phyloP scores from a whole-genome alignment of 2,888 invertebrate species.

The Cerastis rubricosa region DNA sequence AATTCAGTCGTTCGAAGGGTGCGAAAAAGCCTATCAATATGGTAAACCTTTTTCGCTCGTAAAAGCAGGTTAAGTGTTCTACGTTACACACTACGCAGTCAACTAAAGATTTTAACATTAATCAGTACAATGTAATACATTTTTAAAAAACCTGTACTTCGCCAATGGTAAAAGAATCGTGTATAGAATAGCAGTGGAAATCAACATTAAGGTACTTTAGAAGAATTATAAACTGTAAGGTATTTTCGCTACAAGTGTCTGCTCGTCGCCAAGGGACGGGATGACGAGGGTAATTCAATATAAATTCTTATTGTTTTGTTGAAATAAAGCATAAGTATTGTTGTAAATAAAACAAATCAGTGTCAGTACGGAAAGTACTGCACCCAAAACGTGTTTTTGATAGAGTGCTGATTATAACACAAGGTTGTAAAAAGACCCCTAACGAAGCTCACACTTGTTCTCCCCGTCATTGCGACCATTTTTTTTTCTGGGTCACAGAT shows the following conservation, averaged over 20 bases:
- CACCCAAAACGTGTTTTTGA: too few species aligned
- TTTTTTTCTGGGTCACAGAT: too few species aligned
- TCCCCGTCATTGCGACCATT: too few species aligned
- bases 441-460: too few species aligned
- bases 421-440: too few species aligned
- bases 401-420: too few species aligned
- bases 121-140: not conserved
- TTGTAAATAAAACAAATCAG: slow-evolving; percentile 6
- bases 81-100: not conserved
- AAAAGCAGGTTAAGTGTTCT: slow-evolving; percentile 2
- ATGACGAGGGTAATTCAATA: not conserved
- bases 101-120: not conserved
- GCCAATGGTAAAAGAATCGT: not conserved
- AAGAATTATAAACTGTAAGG: too few species aligned
- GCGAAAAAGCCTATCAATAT: slow-evolving; percentile 3
- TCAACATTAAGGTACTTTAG: too few species aligned
- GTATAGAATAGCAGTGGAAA: not conserved
- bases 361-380: too few species aligned
- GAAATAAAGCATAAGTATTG: slow-evolving; percentile 23
- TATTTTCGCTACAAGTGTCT: not conserved
- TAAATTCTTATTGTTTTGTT: slow-evolving; percentile 34
- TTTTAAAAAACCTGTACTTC: not conserved
- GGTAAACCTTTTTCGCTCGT: not conserved
- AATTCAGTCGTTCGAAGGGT: not conserved
- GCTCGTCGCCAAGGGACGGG: not conserved